phyloP scores from a whole-genome alignment of 2,888 invertebrate genomes.

The Dryadula phaetusa region DNA sequence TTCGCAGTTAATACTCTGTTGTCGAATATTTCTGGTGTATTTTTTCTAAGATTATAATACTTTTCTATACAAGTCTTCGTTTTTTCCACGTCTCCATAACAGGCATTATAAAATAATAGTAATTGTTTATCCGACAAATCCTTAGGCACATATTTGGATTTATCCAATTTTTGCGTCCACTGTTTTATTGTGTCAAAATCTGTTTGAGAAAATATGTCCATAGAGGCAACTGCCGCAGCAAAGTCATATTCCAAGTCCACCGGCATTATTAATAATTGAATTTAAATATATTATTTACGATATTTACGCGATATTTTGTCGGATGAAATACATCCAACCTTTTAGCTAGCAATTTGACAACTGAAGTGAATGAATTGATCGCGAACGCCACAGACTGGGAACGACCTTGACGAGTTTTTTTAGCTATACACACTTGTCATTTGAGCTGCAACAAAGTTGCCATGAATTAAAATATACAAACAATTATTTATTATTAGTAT shows the following conservation, averaged over 20 bases:
- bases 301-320: slow-evolving; percentile 55
- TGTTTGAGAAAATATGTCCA: slow-evolving; percentile 79
- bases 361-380: slow-evolving; percentile 45
- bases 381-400: neutral
- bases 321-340: slow-evolving; percentile 52
- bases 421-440: neutral
- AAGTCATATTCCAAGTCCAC: slow-evolving; percentile 76
- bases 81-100: slow-evolving; percentile 84
- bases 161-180: slow-evolving; percentile 79
- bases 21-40: slow-evolving; percentile 86
- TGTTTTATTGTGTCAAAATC: slow-evolving; percentile 73
- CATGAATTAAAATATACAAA: neutral
- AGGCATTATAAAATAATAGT: slow-evolving; percentile 87
- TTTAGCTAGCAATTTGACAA: slow-evolving; percentile 64
- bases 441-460: slow-evolving; percentile 1
- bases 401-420: slow-evolving; percentile 17
- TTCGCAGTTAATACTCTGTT: slow-evolving; percentile 81
- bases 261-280: slow-evolving; percentile 60
- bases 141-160: slow-evolving; percentile 78
- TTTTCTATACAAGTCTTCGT: slow-evolving; percentile 86
- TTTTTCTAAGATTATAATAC: slow-evolving; percentile 85
- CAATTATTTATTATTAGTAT: neutral
- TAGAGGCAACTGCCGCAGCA: slow-evolving; percentile 67
- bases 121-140: slow-evolving; percentile 85
- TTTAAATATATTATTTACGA: slow-evolving; percentile 54